A percentile compares a stretch with the other conserved stretches of the same genome.
phyloP scores from a whole-genome alignment of 1,140 invertebrate genomes.

The Tetragonula clypearis region DNA sequence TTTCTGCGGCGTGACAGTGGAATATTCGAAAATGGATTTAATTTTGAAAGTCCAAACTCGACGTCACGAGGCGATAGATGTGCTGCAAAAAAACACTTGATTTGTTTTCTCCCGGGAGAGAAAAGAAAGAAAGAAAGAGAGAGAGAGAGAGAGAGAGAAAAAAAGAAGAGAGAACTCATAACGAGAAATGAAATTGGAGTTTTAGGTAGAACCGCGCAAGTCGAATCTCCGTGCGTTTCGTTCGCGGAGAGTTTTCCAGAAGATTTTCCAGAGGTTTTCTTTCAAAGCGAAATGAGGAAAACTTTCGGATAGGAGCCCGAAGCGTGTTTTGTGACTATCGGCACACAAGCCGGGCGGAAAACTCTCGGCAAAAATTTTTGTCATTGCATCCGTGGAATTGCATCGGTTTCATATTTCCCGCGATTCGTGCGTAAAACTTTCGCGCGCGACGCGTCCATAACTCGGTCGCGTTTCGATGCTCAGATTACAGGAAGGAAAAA shows the following conservation, averaged over 20 bases:
- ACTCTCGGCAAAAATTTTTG: constrained; percentile 15
- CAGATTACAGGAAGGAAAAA: neutral
- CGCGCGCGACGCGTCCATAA: neutral
- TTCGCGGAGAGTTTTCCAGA: neutral
- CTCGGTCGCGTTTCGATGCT: too few relatives aligned
- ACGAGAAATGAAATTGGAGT: constrained; percentile 24
- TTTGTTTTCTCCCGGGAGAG: too few relatives aligned
- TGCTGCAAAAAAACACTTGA: neutral
- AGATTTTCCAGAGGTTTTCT: constrained; percentile 16
- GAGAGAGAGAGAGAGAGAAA: too few relatives aligned
- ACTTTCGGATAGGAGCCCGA: constrained; percentile 16
- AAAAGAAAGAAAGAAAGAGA: too few relatives aligned
- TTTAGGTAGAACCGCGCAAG: neutral
- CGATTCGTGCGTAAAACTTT: neutral
- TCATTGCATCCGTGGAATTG: neutral
- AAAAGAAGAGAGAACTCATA: neutral
- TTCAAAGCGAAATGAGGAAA: constrained; percentile 36
- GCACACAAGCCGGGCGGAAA: neutral
- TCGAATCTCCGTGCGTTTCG: neutral
- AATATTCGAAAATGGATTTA: too few relatives aligned
- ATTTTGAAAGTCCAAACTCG: too few relatives aligned
- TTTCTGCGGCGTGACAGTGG: too few relatives aligned
- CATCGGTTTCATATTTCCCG: neutral
- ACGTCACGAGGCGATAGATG: neutral
- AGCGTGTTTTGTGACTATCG: constrained; percentile 15